Percentiles rank a stretch among this genome's conserved stretches.
phyloP scores from a whole-genome alignment of 2,888 invertebrate species.

The Helobdella robusta region DNA sequence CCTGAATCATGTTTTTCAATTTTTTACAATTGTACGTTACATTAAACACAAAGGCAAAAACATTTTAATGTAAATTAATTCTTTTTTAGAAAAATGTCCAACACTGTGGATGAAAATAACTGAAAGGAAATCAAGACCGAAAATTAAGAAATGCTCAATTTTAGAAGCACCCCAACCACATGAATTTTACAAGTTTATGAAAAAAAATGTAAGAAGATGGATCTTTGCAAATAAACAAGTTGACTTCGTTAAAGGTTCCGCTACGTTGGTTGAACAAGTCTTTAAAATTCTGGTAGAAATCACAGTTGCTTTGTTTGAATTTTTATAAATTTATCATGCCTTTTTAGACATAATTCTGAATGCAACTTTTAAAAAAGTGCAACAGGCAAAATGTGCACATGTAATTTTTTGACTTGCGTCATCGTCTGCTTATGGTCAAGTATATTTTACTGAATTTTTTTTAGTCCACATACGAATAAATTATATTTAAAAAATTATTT shows the following conservation, averaged over 20 bases:
- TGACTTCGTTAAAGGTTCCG: neutral
- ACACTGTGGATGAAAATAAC: neutral
- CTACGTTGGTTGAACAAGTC: neutral
- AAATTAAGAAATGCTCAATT: neutral
- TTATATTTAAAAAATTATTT: too few species aligned
- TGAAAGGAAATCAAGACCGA: neutral
- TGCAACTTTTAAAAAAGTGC: too few species aligned
- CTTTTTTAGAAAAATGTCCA: neutral
- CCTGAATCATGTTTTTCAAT: too few species aligned
- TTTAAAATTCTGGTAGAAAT: conserved; percentile 1
- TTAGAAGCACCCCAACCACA: neutral
- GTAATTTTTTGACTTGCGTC: too few species aligned
- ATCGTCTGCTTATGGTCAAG: too few species aligned
- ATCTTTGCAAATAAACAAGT: neutral
- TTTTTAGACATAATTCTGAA: too few species aligned
- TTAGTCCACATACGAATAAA: neutral
- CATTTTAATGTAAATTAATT: too few species aligned
- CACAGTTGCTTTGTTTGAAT: too few species aligned
- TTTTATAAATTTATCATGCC: too few species aligned
- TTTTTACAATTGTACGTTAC: too few species aligned
- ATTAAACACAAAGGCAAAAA: too few species aligned
- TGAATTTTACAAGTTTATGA: neutral
- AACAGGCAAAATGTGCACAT: too few species aligned
- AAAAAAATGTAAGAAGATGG: neutral
- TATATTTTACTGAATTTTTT: neutral